Base-by-base conservation (phyloP, 2,888 invertebrate species). In the Apotomis capreana region DNA sequence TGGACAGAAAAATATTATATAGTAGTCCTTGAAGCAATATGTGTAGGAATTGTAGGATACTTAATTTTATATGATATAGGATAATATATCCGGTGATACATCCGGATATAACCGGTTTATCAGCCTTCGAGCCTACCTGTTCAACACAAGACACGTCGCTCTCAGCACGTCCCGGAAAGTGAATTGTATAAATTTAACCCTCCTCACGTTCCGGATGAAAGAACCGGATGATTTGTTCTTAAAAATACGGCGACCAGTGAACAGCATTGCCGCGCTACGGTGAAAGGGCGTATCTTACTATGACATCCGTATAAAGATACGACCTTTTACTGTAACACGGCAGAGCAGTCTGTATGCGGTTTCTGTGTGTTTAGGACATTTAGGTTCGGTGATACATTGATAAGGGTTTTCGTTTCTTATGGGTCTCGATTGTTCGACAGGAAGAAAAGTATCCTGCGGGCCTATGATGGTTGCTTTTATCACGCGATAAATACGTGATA, bases 161-260 rank as follows among this genome's bases (percentile, higher is more conserved):
- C 55, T 26, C n/a, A 59, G 61, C 57, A 67, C 55, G 59, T 58
- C 55, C 40, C 12, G 61, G 13, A 71, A 72, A 74, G 67, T 69
- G 74, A 72, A 74, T 74, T 74, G 74, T 72, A 74, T 74, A 74
- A 74, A 74, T 72, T 74, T 74, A 44, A 72, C 68, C 62, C 72
- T 57, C n/a, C 52, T 72, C 72, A 68, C 63, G 59, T 62, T 63
- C 60, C 67, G 57, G 44, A 3, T 62, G 59, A 67, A 5, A 10
- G 37, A 67, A 13, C 55, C 52, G 61, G 71, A 60, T 71, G 71
- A 71, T 71, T 71, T 65, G 60, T 60, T 65, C 67, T 60, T 37
- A 54, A 54, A 63, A 61, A 55, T 15, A 44, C 26, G 37, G n/a
- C 46, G 15, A 40, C 54, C 54, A 52, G 8, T 1, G 49, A 54